phyloP scores from a whole-genome alignment of 92 coral and sea anemone species.

The Pocillopora meandrina region DNA sequence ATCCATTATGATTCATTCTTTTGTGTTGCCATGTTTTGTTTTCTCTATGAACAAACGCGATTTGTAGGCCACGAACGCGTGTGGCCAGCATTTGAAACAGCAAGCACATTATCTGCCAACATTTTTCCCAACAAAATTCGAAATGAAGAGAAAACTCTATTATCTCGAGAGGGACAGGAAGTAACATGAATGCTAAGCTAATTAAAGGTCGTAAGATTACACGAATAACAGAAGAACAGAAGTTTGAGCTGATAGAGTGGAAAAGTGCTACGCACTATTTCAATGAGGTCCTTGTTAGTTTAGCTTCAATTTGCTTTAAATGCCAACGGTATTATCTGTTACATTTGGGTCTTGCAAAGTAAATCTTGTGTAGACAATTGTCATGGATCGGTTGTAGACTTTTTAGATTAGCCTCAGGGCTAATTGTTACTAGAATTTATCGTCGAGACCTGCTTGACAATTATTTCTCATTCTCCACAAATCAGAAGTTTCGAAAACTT shows the following conservation, averaged over 20 bases:
- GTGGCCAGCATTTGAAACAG: slow-evolving; percentile 27
- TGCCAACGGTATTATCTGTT: background rate
- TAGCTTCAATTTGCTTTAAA: background rate
- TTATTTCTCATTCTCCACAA: slow-evolving; percentile 5
- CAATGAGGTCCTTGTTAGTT: background rate
- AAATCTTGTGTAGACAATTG: slow-evolving; percentile 12
- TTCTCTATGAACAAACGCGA: slow-evolving; percentile 60
- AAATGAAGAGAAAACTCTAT: slow-evolving; percentile 9
- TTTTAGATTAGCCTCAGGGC: slow-evolving; percentile 48
- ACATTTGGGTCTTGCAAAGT: slow-evolving; percentile 3
- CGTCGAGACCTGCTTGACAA: slow-evolving; percentile 34
- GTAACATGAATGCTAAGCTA: slow-evolving; percentile 49
- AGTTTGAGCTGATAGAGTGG: slow-evolving; percentile 36
- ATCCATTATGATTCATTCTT: slow-evolving; percentile 25
- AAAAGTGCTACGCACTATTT: background rate
- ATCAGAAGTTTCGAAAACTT: slow-evolving; percentile 1
- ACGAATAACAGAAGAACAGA: slow-evolving; percentile 32
- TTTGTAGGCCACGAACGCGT: slow-evolving; percentile 22
- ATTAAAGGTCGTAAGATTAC: slow-evolving; percentile 49
- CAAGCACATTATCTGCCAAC: background rate
- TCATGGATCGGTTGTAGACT: slow-evolving; percentile 37
- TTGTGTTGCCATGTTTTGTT: slow-evolving; percentile 40
- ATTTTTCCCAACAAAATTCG: background rate
- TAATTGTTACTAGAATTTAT: slow-evolving; percentile 28
- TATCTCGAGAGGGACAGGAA: slow-evolving; percentile 45